These are phyloP conservation scores for Gryllus bimaculatus DNA, from an alignment of 1,140 invertebrate genomes.

Conservation along the genomic window DNA sequence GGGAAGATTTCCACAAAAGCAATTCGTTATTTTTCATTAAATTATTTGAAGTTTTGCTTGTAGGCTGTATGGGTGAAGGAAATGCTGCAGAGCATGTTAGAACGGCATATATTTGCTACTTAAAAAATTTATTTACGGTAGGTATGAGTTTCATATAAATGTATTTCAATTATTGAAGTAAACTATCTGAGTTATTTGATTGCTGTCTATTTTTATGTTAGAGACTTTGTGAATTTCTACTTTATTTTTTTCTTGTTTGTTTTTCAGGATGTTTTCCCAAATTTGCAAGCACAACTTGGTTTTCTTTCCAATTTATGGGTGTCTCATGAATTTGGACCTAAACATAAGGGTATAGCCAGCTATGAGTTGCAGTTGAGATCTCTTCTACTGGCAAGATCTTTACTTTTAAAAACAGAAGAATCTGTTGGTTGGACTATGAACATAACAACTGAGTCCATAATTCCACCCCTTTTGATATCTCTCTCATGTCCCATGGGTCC, in stretches of 20 bases:
- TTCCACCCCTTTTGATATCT: slow-evolving; percentile 7
- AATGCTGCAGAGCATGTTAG: background rate
- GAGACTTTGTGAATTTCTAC: too few species aligned
- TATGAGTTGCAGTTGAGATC: slow-evolving; percentile 9
- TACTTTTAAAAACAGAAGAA: background rate
- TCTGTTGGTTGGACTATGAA: background rate
- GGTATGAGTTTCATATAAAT: background rate
- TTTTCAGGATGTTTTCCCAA: slow-evolving; percentile 8
- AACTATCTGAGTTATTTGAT: background rate
- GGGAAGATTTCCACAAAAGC: background rate
- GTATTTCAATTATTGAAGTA: background rate
- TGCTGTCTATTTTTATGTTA: background rate
- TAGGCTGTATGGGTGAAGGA: background rate
- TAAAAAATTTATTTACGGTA: background rate
- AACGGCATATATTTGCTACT: background rate
- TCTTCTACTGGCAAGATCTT: slow-evolving; percentile 10
- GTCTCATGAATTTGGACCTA: background rate
- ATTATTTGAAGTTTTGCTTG: background rate
- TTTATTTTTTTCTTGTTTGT: background rate
- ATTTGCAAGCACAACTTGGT: background rate
- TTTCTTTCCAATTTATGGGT: slow-evolving; percentile 11
- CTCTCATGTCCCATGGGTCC: background rate
- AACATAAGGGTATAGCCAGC: background rate
- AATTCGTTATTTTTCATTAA: background rate
- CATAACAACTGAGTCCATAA: background rate